phyloP scores from a whole-genome alignment of 2,113 vertebrate species.

The Brachypodius melanocephalos region DNA sequence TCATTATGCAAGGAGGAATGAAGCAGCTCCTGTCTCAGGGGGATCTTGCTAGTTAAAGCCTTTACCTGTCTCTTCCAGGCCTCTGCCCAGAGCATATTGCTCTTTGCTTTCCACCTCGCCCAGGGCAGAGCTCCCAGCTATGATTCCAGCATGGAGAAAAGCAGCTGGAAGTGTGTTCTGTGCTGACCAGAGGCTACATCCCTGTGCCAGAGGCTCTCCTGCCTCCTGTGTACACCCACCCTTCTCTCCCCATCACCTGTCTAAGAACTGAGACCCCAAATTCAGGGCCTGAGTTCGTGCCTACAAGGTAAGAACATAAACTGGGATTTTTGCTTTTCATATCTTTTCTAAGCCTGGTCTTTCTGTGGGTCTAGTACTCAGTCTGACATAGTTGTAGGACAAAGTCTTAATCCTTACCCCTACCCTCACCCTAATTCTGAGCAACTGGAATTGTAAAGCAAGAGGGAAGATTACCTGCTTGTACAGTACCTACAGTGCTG shows the following conservation, averaged over 20 bases:
- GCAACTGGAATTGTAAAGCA: neutral
- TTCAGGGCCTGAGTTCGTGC: fast-evolving
- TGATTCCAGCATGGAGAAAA: neutral
- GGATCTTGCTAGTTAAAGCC: neutral
- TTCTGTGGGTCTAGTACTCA: neutral
- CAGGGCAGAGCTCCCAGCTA: neutral
- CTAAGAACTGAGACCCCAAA: neutral
- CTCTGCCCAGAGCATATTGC: fast-evolving
- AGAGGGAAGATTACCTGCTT: neutral
- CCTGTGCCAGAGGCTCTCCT: neutral
- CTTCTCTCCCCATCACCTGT: neutral
- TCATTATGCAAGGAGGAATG: neutral
- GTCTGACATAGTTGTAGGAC: neutral
- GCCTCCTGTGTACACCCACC: fast-evolving
- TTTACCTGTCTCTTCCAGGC: neutral
- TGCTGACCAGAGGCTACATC: neutral
- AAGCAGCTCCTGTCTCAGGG: neutral
- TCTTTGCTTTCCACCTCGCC: neutral
- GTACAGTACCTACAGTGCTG: neutral
- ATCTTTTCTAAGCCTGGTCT: neutral
- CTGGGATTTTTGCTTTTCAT: fast-evolving
- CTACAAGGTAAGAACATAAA: neutral
- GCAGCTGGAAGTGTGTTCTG: fast-evolving
- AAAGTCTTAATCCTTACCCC: neutral
- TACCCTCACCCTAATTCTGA: neutral